Evolutionary conservation across 2,888 invertebrate genomes (phyloP).

Genomic region (Eustalomyia histrio): DNA sequence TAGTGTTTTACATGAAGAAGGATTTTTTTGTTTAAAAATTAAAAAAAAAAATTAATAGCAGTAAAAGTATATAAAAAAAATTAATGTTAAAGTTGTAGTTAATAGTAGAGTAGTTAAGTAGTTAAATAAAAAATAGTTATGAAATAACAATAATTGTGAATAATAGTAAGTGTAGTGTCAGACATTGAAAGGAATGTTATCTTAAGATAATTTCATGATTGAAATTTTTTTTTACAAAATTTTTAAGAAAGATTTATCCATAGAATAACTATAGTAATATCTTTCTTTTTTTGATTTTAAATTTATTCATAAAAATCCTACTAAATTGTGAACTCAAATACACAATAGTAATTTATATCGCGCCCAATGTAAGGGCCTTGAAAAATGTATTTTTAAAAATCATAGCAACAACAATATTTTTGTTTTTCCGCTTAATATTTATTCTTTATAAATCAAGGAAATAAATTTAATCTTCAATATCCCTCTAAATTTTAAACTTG

Average conservation of each 20-base stretch:
- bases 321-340: too few species aligned
- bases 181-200: conserved; percentile 43
- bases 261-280: too few species aligned
- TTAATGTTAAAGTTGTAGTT: conserved; percentile 34
- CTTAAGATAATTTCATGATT: not conserved
- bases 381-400: too few species aligned
- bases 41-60: conserved; percentile 42
- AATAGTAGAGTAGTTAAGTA: conserved; percentile 21
- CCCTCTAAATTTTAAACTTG: too few species aligned
- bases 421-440: too few species aligned
- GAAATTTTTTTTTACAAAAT: not conserved
- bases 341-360: too few species aligned
- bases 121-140: conserved; percentile 17
- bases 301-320: too few species aligned
- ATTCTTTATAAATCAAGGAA: too few species aligned
- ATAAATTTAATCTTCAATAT: too few species aligned
- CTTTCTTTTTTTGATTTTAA: too few species aligned
- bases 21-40: conserved; percentile 45
- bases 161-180: conserved; percentile 6
- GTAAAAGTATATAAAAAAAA: conserved; percentile 60
- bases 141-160: not conserved
- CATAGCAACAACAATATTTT: too few species aligned
- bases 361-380: too few species aligned
- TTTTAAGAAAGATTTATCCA: not conserved
- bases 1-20: conserved; percentile 43